Conservation (phyloP, 2,888 invertebrate species). For the Oxytorus armatus region DNA sequence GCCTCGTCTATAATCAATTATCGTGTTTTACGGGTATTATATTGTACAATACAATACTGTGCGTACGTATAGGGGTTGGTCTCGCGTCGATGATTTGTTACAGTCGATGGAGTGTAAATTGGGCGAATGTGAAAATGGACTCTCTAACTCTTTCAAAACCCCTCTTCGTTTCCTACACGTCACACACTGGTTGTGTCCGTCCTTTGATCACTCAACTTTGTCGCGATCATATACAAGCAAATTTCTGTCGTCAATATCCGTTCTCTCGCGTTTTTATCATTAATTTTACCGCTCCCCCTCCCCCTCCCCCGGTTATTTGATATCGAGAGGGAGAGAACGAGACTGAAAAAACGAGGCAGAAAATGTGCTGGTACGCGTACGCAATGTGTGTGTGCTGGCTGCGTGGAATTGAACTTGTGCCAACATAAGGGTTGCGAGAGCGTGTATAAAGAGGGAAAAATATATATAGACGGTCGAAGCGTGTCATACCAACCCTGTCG, state of each 20-base stretch:
- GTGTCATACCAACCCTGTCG: constrained; percentile 16
- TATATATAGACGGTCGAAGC: constrained; percentile 14
- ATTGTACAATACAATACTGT: neutral
- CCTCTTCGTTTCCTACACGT: neutral
- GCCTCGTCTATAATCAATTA: constrained; percentile 10
- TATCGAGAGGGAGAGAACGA: constrained; percentile 1
- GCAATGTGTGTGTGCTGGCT: neutral
- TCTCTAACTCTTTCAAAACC: constrained; percentile 10
- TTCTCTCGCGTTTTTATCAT: constrained; percentile 44
- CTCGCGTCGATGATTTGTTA: constrained; percentile 51
- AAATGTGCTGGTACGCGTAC: constrained; percentile 12
- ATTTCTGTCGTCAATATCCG: constrained; percentile 52
- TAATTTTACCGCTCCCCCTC: constrained; percentile 35
- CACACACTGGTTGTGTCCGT: neutral
- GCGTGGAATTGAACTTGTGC: constrained; percentile 21
- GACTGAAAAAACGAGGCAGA: constrained; percentile 32
- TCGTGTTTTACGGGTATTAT: constrained; percentile 15
- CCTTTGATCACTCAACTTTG: constrained; percentile 8
- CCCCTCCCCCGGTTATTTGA: constrained; percentile 28
- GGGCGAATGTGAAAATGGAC: constrained; percentile 47
- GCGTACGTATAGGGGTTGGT: neutral
- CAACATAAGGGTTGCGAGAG: neutral
- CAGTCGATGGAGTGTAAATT: constrained; percentile 54
- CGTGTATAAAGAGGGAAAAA: constrained; percentile 18
- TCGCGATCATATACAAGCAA: constrained; percentile 13